A percentile compares a stretch with the other conserved stretches of the same genome.
phyloP scores from a whole-genome alignment of 2,888 invertebrate genomes.

The Dexiosoma caninum region DNA sequence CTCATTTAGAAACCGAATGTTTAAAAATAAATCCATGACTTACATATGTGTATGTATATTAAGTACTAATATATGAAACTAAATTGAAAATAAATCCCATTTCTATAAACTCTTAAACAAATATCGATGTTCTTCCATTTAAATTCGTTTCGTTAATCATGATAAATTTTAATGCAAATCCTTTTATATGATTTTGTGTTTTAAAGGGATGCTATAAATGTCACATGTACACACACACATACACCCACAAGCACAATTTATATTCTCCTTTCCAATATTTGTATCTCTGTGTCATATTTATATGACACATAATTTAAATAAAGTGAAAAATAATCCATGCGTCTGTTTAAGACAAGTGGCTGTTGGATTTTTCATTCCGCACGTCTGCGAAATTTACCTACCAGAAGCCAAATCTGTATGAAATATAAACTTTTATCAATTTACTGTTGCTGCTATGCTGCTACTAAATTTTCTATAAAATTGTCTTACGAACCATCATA shows the following conservation, averaged over 20 bases:
- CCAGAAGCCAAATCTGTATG: neutral
- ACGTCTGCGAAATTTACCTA: neutral
- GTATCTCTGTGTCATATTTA: neutral
- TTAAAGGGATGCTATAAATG: neutral
- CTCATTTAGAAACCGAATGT: too few relatives aligned
- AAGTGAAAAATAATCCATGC: neutral
- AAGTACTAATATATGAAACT: too few relatives aligned
- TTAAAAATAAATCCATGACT: too few relatives aligned
- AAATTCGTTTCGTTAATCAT: slow-evolving; percentile 26
- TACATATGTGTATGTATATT: too few relatives aligned
- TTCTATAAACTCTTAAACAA: neutral
- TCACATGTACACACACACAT: neutral
- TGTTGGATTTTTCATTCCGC: neutral
- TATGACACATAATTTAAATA: neutral
- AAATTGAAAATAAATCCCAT: neutral
- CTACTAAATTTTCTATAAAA: neutral
- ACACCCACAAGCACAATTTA: neutral
- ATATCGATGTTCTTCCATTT: slow-evolving; percentile 3
- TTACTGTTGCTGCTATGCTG: neutral
- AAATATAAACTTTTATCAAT: slow-evolving; percentile 1
- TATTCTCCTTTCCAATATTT: neutral
- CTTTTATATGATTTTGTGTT: neutral
- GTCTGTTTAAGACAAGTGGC: slow-evolving; percentile 1
- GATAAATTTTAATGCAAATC: slow-evolving; percentile 35
- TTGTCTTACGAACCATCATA: neutral